Base-by-base conservation (phyloP, 2,797 vertebrate species). In the Cyprinella venusta region DNA sequence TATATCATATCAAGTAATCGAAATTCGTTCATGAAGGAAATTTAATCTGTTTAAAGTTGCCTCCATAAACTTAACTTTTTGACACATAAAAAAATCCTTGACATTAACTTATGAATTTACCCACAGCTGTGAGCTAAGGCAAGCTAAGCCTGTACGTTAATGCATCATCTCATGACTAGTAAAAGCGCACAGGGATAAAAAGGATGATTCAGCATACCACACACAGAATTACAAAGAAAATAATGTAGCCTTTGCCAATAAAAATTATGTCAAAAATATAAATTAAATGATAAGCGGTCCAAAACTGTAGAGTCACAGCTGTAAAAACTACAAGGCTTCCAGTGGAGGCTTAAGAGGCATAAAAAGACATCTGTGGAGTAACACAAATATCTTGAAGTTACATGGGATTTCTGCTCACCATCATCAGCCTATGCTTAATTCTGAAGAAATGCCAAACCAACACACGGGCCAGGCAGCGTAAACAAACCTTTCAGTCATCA, bases 121-220 rank as follows among this genome's bases (percentile, higher is more conserved):
- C 24, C 13, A 63, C 54, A 74, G 26, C 9, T 45, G 67, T 80
- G 50, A 30, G 50, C 19, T n/a, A 63, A 82, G 10, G 70, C 26
- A 74, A 26, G 52, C 33, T 74, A 64, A 82, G 86, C 50, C 76
- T 61, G 42, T 56, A 33, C 15, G 5, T 13, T 18, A 72, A 50
- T 45, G 26, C 38, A 80, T 76, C 38, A 65, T 59, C 84, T 54
- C 71, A 21, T 52, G 64, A 76, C 83, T 48, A 67, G 71, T 30
- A 80, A 54, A 76, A 70, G n/a, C 42, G 50, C 54, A 69, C n/a
- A 36, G 50, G 33, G 30, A 70, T 50, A 61, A 72, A 76, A 33
- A 63, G 33, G 33, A 48, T 67, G 77, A 87, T 59, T 85, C 85
- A 87, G 82, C 68, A 65, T 26, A 69, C 15, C 6, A 8, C 65